phyloP scores from a whole-genome alignment of 2,888 invertebrate species.

The Pseudococcus jackbeardsleyi region DNA sequence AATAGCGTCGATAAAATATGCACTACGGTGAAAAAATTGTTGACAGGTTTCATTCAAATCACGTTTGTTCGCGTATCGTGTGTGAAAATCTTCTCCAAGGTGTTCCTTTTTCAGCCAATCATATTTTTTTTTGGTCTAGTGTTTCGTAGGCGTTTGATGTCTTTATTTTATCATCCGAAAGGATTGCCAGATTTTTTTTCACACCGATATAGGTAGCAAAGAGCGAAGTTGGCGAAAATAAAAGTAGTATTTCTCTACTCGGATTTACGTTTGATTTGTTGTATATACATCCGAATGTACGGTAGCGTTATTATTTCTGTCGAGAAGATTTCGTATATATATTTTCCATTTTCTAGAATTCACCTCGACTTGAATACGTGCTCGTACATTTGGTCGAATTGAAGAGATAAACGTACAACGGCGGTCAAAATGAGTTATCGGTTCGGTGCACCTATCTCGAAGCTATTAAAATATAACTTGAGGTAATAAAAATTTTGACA shows the following conservation, averaged over 20 bases:
- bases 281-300: background rate
- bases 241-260: constrained; percentile 13
- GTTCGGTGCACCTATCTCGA: too few relatives aligned
- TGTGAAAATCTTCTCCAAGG: background rate
- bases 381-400: background rate
- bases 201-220: background rate
- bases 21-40: constrained; percentile 6
- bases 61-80: constrained; percentile 19
- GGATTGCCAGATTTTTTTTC: constrained; percentile 31
- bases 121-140: background rate
- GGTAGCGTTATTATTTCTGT: background rate
- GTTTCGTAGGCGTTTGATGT: constrained; percentile 28
- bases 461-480: too few relatives aligned
- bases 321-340: constrained; percentile 7
- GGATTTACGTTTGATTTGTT: constrained; percentile 29
- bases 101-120: constrained; percentile 24
- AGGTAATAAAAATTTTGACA: too few relatives aligned
- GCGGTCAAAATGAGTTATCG: background rate
- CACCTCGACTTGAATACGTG: background rate
- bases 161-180: constrained; percentile 45
- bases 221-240: constrained; percentile 41
- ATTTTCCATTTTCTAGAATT: constrained; percentile 25
- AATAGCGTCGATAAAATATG: background rate
- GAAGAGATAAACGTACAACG: background rate
- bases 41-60: constrained; percentile 42